These are phyloP conservation scores for Clusia tigrina DNA, from an alignment of 2,888 invertebrate genomes.

Conservation along the genomic window DNA sequence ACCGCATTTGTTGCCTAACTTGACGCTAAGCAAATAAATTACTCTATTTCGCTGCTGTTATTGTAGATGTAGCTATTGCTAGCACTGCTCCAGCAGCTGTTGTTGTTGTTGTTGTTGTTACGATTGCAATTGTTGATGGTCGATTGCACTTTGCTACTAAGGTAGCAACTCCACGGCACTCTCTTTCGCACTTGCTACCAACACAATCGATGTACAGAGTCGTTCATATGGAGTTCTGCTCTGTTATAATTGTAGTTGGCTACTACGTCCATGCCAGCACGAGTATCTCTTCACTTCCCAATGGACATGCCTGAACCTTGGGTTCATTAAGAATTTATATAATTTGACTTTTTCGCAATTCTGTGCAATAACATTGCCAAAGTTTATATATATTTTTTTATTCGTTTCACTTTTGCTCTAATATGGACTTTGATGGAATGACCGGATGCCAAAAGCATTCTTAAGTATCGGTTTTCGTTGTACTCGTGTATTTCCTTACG, in stretches of 20 bases:
- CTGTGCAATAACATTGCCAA: not conserved
- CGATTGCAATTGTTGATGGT: conserved; percentile 25
- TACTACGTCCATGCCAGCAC: conserved; percentile 6
- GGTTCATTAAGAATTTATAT: conserved; percentile 18
- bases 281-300: conserved; percentile 16
- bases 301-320: conserved; percentile 19
- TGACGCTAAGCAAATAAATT: conserved; percentile 48
- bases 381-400: conserved; percentile 14
- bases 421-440: conserved; percentile 27
- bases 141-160: conserved; percentile 28
- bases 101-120: conserved; percentile 7
- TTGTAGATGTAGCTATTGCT: too few species aligned
- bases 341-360: conserved; percentile 11
- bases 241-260: conserved; percentile 24
- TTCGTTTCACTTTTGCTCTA: conserved; percentile 23
- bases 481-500: not conserved
- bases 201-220: too few species aligned
- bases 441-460: conserved; percentile 24
- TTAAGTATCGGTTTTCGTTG: not conserved
- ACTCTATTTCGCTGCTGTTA: conserved; percentile 40
- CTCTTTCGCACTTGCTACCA: not conserved
- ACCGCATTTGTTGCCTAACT: conserved; percentile 40
- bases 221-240: not conserved
- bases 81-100: too few species aligned
- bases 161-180: not conserved